Conservation (phyloP, 2,888 invertebrate genomes). For the Cantharis rustica region DNA sequence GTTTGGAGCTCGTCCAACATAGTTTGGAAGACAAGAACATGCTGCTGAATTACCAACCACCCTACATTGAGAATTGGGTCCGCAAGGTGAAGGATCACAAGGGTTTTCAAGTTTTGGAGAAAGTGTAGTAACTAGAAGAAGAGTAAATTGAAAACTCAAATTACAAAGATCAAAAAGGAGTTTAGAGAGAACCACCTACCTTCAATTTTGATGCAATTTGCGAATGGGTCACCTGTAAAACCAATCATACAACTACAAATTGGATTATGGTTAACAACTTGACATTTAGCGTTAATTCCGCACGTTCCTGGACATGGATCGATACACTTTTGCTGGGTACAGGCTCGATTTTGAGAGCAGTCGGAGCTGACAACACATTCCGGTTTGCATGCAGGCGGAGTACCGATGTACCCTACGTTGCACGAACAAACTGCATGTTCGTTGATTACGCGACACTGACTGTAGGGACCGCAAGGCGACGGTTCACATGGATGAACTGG, state of each 20-base stretch:
- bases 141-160: conserved; percentile 25
- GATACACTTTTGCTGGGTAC: conserved; percentile 66
- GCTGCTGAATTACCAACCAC: conserved; percentile 82
- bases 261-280: conserved; percentile 70
- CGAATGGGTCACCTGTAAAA: conserved; percentile 69
- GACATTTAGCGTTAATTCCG: conserved; percentile 67
- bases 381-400: conserved; percentile 68
- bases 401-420: conserved; percentile 64
- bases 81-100: conserved; percentile 82
- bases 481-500: conserved; percentile 63
- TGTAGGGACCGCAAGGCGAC: conserved; percentile 71
- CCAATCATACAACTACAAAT: conserved; percentile 69
- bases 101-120: conserved; percentile 63
- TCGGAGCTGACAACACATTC: conserved; percentile 71
- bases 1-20: conserved; percentile 83
- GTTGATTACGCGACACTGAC: conserved; percentile 66
- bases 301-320: conserved; percentile 72
- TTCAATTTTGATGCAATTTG: conserved; percentile 52
- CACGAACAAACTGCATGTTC: conserved; percentile 69
- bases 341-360: conserved; percentile 67
- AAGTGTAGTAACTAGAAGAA: conserved; percentile 54
- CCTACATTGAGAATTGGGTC: conserved; percentile 81
- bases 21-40: conserved; percentile 80
- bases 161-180: conserved; percentile 10
- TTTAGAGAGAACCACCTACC: conserved; percentile 29